Base-by-base conservation (phyloP, 2,113 vertebrate genomes). In the Zootoca vivipara region DNA sequence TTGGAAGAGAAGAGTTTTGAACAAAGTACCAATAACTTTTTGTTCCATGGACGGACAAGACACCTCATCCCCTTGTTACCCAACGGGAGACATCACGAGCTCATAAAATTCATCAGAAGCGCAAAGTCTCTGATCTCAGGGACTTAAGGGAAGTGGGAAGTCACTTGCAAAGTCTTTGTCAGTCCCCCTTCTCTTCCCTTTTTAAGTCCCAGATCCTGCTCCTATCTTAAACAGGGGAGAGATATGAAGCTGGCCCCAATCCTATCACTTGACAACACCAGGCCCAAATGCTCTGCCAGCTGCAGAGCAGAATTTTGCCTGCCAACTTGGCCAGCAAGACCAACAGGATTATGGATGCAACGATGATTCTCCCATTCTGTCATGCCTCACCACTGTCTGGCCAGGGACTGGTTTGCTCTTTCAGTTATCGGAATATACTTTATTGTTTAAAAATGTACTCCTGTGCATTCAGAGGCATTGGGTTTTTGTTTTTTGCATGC, bases 381-480 rank as follows among this genome's bases (percentile, higher is more conserved):
- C 58, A 18, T 18, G 18, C 58, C 58, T 62, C 58, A 62, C 0
- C 58, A 62, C 18, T 62, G 58, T 18, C 58, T 62, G 58, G 58
- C 58, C 18, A 16, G 58, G 16, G 58, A 3, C 18, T 62, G 58
- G 58, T 16, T 62, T 62, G 58, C 58, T 85, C 74, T 91, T 65
- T 4, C 35, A 40, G 30, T 13, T 82, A 89, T 85, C 97, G 90
- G 78, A 78, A 40, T 89, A 82, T 33, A 82, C 73, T 78, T 52
- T 9, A 26, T 81, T 56, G 38, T 24, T 72, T 56, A n/a, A 93
- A 95, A 65, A 93, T 87, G 75, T 74, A 90, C 85, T 73, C 26
- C 42, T 42, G 69, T 67, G 92, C 89, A 94, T 93, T 88, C 90
- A 92, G 87, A 91, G 80, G 91, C 85, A 86, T 92, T 86, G 92